Conservation (phyloP, 2,797 vertebrate genomes). For the Halcyon leucocephala region DNA sequence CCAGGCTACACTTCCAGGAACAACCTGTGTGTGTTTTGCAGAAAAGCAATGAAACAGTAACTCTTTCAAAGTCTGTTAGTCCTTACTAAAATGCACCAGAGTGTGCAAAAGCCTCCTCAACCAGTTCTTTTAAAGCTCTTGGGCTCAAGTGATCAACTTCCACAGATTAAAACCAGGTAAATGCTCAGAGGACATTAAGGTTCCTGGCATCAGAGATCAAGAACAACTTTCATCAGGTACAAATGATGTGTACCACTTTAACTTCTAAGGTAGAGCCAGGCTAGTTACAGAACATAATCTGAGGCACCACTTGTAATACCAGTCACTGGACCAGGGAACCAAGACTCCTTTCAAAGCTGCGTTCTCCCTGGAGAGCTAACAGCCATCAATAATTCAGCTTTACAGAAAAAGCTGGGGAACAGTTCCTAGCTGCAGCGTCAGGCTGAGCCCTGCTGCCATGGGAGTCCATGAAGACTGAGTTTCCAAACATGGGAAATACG, state of each 20-base stretch:
- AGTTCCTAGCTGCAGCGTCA: neutral
- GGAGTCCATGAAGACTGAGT: neutral
- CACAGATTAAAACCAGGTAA: neutral
- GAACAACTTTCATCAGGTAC: neutral
- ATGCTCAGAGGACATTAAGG: neutral
- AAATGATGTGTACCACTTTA: neutral
- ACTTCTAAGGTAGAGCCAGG: neutral
- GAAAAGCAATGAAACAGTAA: neutral
- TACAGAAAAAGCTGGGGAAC: neutral
- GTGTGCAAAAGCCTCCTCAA: neutral
- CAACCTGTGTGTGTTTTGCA: neutral
- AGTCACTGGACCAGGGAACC: neutral
- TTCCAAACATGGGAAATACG: neutral
- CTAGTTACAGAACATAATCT: neutral
- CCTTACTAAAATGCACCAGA: neutral
- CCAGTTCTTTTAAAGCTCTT: neutral
- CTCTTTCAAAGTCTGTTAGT: neutral
- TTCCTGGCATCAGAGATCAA: neutral
- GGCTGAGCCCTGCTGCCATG: neutral
- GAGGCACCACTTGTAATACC: neutral
- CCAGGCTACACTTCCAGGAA: neutral
- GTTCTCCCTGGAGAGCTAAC: neutral
- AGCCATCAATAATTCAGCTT: neutral
- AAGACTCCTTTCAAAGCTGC: neutral
- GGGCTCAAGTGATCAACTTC: neutral